Percentiles rank a stretch among this genome's conserved stretches.
Conservation (phyloP, 1,140 invertebrate species). For the Vanessa atalanta region DNA sequence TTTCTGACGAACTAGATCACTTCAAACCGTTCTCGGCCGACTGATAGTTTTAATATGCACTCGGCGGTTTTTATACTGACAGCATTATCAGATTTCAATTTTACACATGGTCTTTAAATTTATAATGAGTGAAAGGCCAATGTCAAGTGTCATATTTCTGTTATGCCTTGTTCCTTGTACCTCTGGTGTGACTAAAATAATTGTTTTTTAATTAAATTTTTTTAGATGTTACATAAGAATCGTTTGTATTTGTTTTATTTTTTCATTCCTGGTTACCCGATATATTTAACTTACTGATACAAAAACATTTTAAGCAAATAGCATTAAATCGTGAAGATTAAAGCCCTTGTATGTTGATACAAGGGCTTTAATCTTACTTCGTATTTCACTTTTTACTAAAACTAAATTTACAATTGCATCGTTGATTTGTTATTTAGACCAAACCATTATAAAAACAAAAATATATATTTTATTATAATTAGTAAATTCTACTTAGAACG, state of each 20-base stretch:
- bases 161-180: constrained; percentile 53
- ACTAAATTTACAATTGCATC: no score
- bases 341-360: not conserved
- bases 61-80: constrained; percentile 71
- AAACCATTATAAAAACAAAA: no score
- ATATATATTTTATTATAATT: no score
- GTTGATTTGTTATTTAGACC: no score
- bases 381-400: no score
- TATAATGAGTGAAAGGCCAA: constrained; percentile 50
- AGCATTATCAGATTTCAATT: not conserved
- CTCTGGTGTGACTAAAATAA: constrained; percentile 25
- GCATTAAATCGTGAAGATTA: not conserved
- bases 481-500: no score
- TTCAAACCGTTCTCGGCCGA: constrained; percentile 68
- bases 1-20: constrained; percentile 66
- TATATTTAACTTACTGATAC: not conserved
- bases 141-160: constrained; percentile 66
- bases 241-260: not conserved
- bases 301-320: not conserved
- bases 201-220: not conserved
- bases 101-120: constrained; percentile 40
- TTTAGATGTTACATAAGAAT: not conserved
- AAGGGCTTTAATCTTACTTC: no score
- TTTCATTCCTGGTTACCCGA: not conserved
- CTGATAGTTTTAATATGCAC: constrained; percentile 58